Evolutionary conservation across 2,797 vertebrate genomes (phyloP).

Genomic region (Gallinago solitaria): DNA sequence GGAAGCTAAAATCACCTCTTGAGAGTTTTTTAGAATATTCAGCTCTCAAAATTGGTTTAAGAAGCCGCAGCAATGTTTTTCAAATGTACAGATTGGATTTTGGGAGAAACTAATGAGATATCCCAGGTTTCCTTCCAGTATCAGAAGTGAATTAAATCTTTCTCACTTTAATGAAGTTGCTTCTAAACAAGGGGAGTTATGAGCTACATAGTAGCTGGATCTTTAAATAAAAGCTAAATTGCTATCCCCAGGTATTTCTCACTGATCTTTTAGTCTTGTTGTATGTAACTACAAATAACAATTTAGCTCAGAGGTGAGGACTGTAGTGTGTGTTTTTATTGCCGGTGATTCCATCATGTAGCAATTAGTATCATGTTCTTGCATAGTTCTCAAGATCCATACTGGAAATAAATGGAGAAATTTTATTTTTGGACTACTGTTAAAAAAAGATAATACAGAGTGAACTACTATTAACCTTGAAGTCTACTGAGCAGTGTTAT

Average conservation of each 20-base stretch:
- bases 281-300: conserved; percentile 54
- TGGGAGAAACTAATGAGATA: neutral
- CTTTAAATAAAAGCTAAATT: conserved; percentile 5
- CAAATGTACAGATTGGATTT: neutral
- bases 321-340: conserved; percentile 57
- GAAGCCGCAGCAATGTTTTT: neutral
- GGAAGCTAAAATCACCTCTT: conserved; percentile 2
- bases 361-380: conserved; percentile 57
- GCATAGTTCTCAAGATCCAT: conserved; percentile 50
- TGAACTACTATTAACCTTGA: neutral
- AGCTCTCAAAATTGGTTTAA: conserved; percentile 33
- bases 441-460: neutral
- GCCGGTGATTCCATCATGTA: conserved; percentile 43
- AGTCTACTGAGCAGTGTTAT: conserved; percentile 44
- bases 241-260: neutral
- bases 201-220: neutral
- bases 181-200: conserved; percentile 29
- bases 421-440: conserved; percentile 60
- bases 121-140: neutral
- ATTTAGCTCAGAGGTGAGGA: conserved; percentile 44
- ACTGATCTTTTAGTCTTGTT: conserved; percentile 42
- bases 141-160: conserved; percentile 29
- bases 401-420: conserved; percentile 47
- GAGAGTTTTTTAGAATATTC: conserved; percentile 34
- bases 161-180: conserved; percentile 21